Conservation (phyloP, 2,113 vertebrate genomes). For the Macrotis lagotis region DNA sequence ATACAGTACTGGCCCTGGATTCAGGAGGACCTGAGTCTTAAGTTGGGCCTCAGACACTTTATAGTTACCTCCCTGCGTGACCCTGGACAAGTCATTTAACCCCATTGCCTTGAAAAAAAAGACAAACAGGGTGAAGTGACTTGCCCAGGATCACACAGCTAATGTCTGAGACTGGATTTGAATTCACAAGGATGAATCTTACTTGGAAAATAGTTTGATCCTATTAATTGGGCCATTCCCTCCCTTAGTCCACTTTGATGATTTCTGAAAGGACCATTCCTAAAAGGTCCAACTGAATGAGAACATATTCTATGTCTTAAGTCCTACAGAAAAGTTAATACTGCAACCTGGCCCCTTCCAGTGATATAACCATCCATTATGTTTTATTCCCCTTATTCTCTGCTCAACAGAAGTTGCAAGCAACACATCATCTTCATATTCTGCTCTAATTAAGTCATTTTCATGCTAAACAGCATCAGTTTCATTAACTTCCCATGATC, state of each 20-base stretch:
- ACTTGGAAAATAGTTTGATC: background rate
- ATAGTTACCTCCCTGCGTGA: too few species aligned
- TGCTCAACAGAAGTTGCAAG: background rate
- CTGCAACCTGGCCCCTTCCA: background rate
- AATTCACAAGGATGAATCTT: background rate
- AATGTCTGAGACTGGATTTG: background rate
- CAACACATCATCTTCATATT: background rate
- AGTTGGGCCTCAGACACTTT: too few species aligned
- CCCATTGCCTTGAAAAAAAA: too few species aligned
- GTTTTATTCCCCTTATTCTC: background rate
- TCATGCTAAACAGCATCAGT: background rate
- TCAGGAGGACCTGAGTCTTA: too few species aligned
- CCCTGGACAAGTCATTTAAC: too few species aligned
- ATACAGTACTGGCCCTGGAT: too few species aligned
- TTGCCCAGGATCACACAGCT: too few species aligned
- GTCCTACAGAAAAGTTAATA: background rate
- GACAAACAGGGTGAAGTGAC: background rate
- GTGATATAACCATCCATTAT: background rate
- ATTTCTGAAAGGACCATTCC: background rate
- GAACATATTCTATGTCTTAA: background rate
- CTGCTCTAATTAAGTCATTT: constrained; percentile 16
- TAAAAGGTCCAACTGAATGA: background rate
- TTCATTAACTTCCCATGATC: background rate
- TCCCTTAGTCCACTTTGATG: background rate
- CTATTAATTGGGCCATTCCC: background rate